phyloP scores from a whole-genome alignment of 1,140 invertebrate species.

The Nasonia giraulti region DNA sequence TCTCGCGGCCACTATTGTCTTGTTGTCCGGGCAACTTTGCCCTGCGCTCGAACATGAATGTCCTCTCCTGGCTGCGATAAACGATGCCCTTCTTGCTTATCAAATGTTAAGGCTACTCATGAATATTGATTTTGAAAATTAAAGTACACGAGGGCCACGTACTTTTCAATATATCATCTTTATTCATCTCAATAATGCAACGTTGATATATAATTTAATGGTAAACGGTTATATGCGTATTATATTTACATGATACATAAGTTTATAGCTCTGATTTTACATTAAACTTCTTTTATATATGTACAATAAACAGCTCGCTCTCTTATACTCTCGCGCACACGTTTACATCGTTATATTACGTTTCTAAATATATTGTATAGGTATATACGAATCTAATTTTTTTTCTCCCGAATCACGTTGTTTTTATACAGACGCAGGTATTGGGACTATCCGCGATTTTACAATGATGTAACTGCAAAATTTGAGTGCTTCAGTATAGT shows the following conservation, averaged over 20 bases:
- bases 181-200: conserved; percentile 4
- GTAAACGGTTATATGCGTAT: conserved; percentile 54
- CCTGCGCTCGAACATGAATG: not conserved
- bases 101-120: not conserved
- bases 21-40: not conserved
- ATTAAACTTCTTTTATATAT: not conserved
- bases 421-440: not conserved
- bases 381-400: not conserved
- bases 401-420: not conserved
- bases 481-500: not conserved
- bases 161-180: conserved; percentile 8
- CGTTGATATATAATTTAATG: conserved; percentile 13
- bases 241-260: conserved; percentile 31
- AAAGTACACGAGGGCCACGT: not conserved
- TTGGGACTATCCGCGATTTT: not conserved
- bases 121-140: not conserved
- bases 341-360: not conserved
- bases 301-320: not conserved
- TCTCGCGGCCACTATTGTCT: not conserved
- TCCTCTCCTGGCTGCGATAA: not conserved
- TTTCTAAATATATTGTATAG: too few species aligned
- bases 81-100: not conserved
- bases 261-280: conserved; percentile 36
- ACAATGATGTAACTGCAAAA: not conserved
- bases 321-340: not conserved